Evolutionary conservation across 2,888 invertebrate species (phyloP).

Genomic region (Hofmannophila pseudospretella): DNA sequence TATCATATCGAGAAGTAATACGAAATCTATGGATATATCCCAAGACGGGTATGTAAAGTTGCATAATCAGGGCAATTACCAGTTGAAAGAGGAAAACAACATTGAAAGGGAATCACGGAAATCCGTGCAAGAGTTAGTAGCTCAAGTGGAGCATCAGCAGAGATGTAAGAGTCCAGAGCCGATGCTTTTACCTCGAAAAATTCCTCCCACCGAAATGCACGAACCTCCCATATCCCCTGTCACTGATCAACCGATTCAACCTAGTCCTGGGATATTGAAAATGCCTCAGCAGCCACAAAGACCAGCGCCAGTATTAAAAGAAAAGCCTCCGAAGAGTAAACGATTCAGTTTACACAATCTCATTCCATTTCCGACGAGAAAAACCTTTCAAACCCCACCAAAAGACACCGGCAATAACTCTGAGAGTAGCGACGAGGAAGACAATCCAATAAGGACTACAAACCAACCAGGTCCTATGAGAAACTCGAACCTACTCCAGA

Average conservation of each 20-base stretch:
- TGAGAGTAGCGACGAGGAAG: slow-evolving; percentile 79
- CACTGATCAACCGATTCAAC: slow-evolving; percentile 39
- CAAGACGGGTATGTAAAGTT: slow-evolving; percentile 73
- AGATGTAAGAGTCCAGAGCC: slow-evolving; percentile 59
- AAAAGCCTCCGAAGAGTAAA: slow-evolving; percentile 68
- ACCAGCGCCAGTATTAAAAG: slow-evolving; percentile 66
- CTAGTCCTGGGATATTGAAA: slow-evolving; percentile 49
- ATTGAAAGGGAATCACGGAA: slow-evolving; percentile 62
- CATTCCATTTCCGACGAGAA: slow-evolving; percentile 72
- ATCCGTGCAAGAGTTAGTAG: slow-evolving; percentile 81
- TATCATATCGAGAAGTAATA: slow-evolving; percentile 39
- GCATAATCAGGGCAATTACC: slow-evolving; percentile 50
- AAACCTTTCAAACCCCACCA: slow-evolving; percentile 64
- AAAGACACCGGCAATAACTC: slow-evolving; percentile 73
- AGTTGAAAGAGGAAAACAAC: slow-evolving; percentile 28
- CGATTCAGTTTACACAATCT: slow-evolving; percentile 71
- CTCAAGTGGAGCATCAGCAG: slow-evolving; percentile 76
- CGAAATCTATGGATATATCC: slow-evolving; percentile 62
- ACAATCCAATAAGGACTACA: slow-evolving; percentile 62
- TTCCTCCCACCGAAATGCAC: slow-evolving; percentile 43
- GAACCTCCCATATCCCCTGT: slow-evolving; percentile 29
- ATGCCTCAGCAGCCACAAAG: slow-evolving; percentile 68
- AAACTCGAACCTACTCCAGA: slow-evolving; percentile 71
- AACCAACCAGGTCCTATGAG: slow-evolving; percentile 75
- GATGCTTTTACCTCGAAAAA: slow-evolving; percentile 47